phyloP scores from a whole-genome alignment of 1,140 invertebrate species.

The Triops cancriformis region DNA sequence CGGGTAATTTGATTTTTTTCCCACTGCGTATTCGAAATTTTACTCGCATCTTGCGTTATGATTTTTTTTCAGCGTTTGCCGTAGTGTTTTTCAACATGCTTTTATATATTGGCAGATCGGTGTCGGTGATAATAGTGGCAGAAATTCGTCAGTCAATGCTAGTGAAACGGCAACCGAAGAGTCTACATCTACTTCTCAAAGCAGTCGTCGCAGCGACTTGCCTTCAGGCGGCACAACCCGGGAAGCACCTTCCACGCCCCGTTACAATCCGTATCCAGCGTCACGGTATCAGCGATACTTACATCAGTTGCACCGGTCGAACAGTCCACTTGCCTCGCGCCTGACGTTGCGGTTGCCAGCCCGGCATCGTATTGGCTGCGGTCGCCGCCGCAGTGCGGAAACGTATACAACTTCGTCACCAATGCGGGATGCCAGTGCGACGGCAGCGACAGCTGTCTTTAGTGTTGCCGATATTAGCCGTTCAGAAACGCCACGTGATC shows the following conservation, averaged over 20 bases:
- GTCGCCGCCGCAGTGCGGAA: background rate
- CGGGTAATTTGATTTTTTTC: background rate
- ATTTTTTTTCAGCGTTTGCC: background rate
- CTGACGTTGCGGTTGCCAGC: background rate
- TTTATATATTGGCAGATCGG: background rate
- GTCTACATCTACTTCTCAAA: background rate
- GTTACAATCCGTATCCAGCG: background rate
- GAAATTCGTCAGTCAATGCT: background rate
- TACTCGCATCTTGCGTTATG: background rate
- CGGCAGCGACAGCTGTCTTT: background rate
- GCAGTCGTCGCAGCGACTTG: background rate
- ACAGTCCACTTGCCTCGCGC: background rate
- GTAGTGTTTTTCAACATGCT: background rate
- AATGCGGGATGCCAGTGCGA: background rate
- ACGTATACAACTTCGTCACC: background rate
- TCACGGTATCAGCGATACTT: background rate
- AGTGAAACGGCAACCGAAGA: background rate
- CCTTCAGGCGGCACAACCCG: background rate
- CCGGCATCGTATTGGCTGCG: constrained; percentile 7
- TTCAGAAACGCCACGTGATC: background rate
- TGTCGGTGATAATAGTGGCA: background rate
- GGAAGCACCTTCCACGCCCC: background rate
- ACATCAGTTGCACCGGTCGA: background rate
- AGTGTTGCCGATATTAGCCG: background rate
- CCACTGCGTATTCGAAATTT: too few species aligned